Percentiles rank a stretch among this genome's conserved stretches.
These are phyloP conservation scores for Microhierax caerulescens DNA, from an alignment of 2,797 vertebrate genomes.

Conservation along the genomic window DNA sequence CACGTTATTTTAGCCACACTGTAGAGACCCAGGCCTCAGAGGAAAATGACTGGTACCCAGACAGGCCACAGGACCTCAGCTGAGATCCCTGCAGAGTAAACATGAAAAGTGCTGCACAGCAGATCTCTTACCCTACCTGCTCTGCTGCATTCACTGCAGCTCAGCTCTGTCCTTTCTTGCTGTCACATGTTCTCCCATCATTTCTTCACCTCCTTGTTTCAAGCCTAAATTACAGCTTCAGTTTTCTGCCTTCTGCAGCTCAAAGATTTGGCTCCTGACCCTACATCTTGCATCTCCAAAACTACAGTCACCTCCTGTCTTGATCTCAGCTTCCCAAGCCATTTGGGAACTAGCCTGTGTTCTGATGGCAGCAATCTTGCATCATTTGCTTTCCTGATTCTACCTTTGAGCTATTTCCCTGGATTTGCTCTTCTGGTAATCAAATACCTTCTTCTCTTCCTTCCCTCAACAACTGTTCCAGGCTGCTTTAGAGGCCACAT, in stretches of 20 bases:
- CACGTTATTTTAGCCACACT: background rate
- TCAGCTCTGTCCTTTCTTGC: background rate
- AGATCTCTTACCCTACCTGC: background rate
- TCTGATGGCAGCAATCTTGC: background rate
- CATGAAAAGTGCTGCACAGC: background rate
- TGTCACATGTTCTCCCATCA: background rate
- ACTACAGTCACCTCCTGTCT: background rate
- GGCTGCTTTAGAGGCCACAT: background rate
- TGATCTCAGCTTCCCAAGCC: background rate
- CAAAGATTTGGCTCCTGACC: background rate
- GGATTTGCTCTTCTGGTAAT: background rate
- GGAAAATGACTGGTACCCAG: background rate
- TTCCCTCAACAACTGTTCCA: background rate
- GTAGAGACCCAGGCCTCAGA: background rate
- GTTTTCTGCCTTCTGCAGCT: background rate
- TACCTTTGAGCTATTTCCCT: background rate
- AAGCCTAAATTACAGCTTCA: background rate
- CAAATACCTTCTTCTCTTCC: background rate
- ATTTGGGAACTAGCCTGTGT: background rate
- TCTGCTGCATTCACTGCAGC: background rate
- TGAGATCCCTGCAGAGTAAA: background rate
- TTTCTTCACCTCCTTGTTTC: background rate
- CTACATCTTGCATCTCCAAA: background rate
- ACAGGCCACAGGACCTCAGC: background rate
- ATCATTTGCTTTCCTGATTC: background rate